Conservation (phyloP, 2,888 invertebrate species). For the Ormyrus nitidulus region DNA sequence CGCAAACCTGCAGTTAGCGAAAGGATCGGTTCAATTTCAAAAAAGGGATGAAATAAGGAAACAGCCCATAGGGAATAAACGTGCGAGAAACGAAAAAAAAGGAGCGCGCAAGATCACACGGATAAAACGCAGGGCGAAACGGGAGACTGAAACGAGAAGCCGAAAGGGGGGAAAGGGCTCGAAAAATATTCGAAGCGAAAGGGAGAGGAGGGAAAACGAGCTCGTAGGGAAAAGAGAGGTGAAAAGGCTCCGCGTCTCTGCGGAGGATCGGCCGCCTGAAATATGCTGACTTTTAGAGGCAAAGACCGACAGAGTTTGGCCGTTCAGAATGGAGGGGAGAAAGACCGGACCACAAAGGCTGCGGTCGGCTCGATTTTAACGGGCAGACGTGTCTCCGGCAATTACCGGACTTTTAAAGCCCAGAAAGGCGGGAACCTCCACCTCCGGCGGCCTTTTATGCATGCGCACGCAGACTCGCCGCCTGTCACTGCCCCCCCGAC, state of each 20-base stretch:
- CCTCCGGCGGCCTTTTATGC: conserved; percentile 50
- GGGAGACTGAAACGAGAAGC: background rate
- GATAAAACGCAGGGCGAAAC: background rate
- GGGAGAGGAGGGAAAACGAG: conserved; percentile 23
- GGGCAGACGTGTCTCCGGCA: conserved; percentile 73
- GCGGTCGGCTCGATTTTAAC: conserved; percentile 74
- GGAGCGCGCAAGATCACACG: conserved; percentile 4
- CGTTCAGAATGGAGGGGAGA: conserved; percentile 47
- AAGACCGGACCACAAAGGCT: conserved; percentile 71
- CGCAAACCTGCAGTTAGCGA: no score
- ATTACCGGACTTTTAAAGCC: conserved; percentile 74
- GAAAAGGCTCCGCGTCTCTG: background rate
- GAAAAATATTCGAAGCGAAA: conserved; percentile 32
- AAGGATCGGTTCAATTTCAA: no score
- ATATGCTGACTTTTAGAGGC: conserved; percentile 75
- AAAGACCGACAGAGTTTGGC: conserved; percentile 54
- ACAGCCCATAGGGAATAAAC: background rate
- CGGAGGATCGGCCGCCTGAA: conserved; percentile 60
- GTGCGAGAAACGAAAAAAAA: background rate
- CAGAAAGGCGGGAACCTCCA: conserved; percentile 60
- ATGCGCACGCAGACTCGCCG: conserved; percentile 45
- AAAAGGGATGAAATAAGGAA: background rate
- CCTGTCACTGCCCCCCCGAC: background rate
- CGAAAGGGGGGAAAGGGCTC: background rate
- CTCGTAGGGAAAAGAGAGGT: background rate